Base-by-base conservation (phyloP, 2,888 invertebrate genomes). In the Ceratothoa steindachneri region DNA sequence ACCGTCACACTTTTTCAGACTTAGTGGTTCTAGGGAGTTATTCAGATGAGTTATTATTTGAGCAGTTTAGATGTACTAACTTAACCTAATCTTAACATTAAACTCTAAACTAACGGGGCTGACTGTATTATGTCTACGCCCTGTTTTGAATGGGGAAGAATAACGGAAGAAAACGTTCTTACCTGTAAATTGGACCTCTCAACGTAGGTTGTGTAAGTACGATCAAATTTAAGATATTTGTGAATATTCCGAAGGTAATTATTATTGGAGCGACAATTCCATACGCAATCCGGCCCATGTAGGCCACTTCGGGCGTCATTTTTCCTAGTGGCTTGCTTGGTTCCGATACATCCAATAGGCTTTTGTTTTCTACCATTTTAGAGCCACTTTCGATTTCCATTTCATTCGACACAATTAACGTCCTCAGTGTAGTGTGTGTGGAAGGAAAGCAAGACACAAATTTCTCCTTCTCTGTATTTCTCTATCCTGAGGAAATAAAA, bases 191-290 rank as follows among this genome's bases (percentile, higher is more conserved):
- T 4, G 77, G 77, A 60, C 85, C 85, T 72, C 85, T 83, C 64
- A 86, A 82, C 53, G 84, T 83, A 0, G 86, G 86, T 75, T 86
- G 82, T 0, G 85, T 85, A 31, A 87, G 82, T 9, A 86, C 86
- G 69, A 84, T 83, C 22, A 87, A 82, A 71, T 86, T 87, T 53
- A 86, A 82, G 29, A 85, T 80, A 80, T 86, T 86, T 5, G 86
- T 86, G 27, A 86, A 80, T 2, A 86, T 82, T 30, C 86, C 86
- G 60, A 85, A 82, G 1, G 82, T 83, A 65, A 87, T 85, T 74
- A 87, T 85, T 22, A 84, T 81, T 0, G 85, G 85, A 4, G 84
- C 84, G 28, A 86, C 83, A 69, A 85, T 83, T 30, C 82, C 84
- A 80, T 85, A 85, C 24, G 84, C 84, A 55, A 85, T 75, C 52